Conservation (phyloP, 2,888 invertebrate genomes). For the Ochropacha duplaris region DNA sequence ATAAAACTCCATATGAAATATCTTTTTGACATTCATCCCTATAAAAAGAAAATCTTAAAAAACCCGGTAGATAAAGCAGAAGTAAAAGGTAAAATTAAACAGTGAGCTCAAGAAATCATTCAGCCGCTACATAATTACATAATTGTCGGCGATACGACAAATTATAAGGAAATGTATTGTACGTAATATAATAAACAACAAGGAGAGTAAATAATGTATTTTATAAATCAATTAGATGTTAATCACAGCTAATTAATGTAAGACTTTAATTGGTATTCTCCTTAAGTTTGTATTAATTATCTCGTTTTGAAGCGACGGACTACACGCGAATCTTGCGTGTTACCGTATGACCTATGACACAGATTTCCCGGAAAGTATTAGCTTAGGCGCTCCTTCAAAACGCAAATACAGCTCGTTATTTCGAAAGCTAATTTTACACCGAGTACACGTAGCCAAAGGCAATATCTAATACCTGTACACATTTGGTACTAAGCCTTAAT, state of each 20-base stretch:
- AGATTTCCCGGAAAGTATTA: slow-evolving; percentile 64
- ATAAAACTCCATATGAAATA: too few species aligned
- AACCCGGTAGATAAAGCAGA: too few species aligned
- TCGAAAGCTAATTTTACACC: slow-evolving; percentile 64
- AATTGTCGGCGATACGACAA: too few species aligned
- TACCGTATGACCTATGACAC: slow-evolving; percentile 57
- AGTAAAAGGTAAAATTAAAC: too few species aligned
- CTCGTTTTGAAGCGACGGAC: slow-evolving; percentile 50
- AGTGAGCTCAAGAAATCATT: too few species aligned
- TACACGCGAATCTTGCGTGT: slow-evolving; percentile 59
- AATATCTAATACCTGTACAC: slow-evolving; percentile 21
- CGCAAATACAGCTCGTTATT: slow-evolving; percentile 61
- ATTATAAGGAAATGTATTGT: too few species aligned
- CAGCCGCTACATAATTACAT: too few species aligned
- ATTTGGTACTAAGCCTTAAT: slow-evolving; percentile 7
- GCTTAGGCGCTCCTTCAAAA: slow-evolving; percentile 50
- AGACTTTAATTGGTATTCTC: slow-evolving; percentile 59
- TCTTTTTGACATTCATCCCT: too few species aligned
- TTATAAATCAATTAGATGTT: slow-evolving; percentile 51
- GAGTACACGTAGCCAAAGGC: slow-evolving; percentile 43
- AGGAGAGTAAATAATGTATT: slow-evolving; percentile 35
- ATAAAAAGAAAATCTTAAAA: too few species aligned
- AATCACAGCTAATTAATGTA: slow-evolving; percentile 57
- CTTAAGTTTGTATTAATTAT: slow-evolving; percentile 64
- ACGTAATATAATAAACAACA: slow-evolving; percentile 22